phyloP scores from a whole-genome alignment of 1,140 invertebrate species.

The Eueides isabella region DNA sequence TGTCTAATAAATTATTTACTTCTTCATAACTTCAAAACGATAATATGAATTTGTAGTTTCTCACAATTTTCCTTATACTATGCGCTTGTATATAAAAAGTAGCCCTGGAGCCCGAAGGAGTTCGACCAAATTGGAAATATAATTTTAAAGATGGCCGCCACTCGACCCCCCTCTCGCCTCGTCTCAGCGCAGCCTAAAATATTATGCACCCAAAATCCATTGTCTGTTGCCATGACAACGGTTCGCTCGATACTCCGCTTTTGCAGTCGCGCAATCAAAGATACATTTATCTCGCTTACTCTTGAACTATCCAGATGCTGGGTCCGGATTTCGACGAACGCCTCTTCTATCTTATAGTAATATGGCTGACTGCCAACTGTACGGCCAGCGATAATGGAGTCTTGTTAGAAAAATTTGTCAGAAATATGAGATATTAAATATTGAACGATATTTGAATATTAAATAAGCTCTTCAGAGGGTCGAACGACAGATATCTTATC shows the following conservation, averaged over 20 bases:
- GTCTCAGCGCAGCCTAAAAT: slow-evolving; percentile 78
- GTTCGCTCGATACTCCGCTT: slow-evolving; percentile 71
- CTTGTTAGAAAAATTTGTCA: slow-evolving; percentile 64
- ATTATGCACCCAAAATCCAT: slow-evolving; percentile 83
- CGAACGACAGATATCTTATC: slow-evolving; percentile 12
- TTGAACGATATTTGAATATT: slow-evolving; percentile 16
- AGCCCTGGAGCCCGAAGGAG: slow-evolving; percentile 60
- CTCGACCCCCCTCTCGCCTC: slow-evolving; percentile 55
- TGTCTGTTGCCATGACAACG: slow-evolving; percentile 81
- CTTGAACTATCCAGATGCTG: slow-evolving; percentile 68
- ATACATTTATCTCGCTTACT: slow-evolving; percentile 74
- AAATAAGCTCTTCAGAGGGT: background rate
- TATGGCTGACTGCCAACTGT: slow-evolving; percentile 74
- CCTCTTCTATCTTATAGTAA: slow-evolving; percentile 49
- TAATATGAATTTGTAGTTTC: background rate
- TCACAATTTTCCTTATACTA: slow-evolving; percentile 26
- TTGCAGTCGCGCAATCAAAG: slow-evolving; percentile 64
- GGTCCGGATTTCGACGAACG: slow-evolving; percentile 60
- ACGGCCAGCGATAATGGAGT: slow-evolving; percentile 66
- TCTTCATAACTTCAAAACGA: background rate
- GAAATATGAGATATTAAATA: slow-evolving; percentile 21
- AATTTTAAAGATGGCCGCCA: slow-evolving; percentile 81
- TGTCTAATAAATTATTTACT: background rate
- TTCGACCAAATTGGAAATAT: slow-evolving; percentile 77
- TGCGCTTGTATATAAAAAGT: slow-evolving; percentile 38